Evolutionary conservation across 1,140 invertebrate genomes (phyloP).

Genomic region (Nylanderia fulva): DNA sequence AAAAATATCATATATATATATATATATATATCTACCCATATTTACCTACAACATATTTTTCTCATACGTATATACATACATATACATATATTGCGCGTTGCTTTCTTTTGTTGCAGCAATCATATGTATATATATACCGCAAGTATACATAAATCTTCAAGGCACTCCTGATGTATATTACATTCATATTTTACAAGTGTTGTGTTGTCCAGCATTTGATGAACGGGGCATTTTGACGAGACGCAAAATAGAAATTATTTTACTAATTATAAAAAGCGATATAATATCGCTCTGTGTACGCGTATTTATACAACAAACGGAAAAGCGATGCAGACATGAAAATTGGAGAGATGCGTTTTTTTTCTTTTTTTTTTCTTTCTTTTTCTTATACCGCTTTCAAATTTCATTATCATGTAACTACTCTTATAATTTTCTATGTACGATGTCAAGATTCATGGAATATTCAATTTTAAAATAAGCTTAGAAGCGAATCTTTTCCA

Average conservation of each 20-base stretch:
- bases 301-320: constrained; percentile 42
- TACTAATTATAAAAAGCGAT: constrained; percentile 31
- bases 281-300: not conserved
- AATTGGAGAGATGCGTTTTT: constrained; percentile 31
- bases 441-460: constrained; percentile 24
- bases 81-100: constrained; percentile 69
- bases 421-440: constrained; percentile 38
- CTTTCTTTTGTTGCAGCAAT: constrained; percentile 25
- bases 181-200: constrained; percentile 85
- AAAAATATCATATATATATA: constrained; percentile 70
- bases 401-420: constrained; percentile 18
- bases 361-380: not conserved
- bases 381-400: constrained; percentile 8
- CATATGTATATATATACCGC: constrained; percentile 64
- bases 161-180: constrained; percentile 82
- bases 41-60: constrained; percentile 70
- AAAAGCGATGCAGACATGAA: constrained; percentile 34
- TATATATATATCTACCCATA: constrained; percentile 68
- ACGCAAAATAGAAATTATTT: constrained; percentile 42
- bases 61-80: constrained; percentile 70
- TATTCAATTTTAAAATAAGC: constrained; percentile 30
- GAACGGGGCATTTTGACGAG: constrained; percentile 46
- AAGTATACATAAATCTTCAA: constrained; percentile 73
- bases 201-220: constrained; percentile 68
- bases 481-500: constrained; percentile 15